Evolutionary conservation across 2,888 invertebrate genomes (phyloP), one percentile per base, ranked within the genome.

Genomic region (Perithous albicinctus): DNA sequence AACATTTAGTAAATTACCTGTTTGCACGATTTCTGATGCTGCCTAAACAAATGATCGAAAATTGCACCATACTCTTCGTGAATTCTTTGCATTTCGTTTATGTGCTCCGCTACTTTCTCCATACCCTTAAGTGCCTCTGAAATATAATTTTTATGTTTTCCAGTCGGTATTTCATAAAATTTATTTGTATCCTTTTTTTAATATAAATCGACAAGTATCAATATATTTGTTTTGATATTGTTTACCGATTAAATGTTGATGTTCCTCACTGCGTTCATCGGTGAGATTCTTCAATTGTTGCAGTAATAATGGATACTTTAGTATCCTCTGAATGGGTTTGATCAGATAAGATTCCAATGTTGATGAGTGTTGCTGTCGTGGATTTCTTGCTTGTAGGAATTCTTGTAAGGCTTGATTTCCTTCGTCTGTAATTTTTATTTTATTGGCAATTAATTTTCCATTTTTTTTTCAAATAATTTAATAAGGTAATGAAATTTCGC

Each of bases 21-120:
- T 94, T 98, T 98, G 94, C 97, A 97, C 86, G 98, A 97, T 93
- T 98, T 98, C 93, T 98, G 97, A 94, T 98, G 98, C 94, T 98
- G 98, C 88, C 98, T 95, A 94, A 98, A 98, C 88, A 99, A 95
- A 93, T 99, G 98, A 94, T 99, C 99, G 94, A 99, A 99, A 93
- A 99, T 98, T 90, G 98, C 97, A 89, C 99, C 99, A 94, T 99
- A 99, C 94, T 99, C 99, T 94, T 99, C 99, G 93, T 99, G 99
- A 91, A 99, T 99, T 94, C 99, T 96, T 95, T 99, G 99, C 99
- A 99, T 99, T 94, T 99, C 99, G 94, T 99, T 99, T 91, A 99
- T 99, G 94, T 99, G 99, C 94, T 99, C 99, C 61, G 99, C 99
- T 88, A 99, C 99, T 93, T 98, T 98, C 93, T 99, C 99, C 99